Percentiles rank a stretch among this genome's conserved stretches.
phyloP scores from a whole-genome alignment of 2,797 vertebrate species.

The Lepus townsendii region DNA sequence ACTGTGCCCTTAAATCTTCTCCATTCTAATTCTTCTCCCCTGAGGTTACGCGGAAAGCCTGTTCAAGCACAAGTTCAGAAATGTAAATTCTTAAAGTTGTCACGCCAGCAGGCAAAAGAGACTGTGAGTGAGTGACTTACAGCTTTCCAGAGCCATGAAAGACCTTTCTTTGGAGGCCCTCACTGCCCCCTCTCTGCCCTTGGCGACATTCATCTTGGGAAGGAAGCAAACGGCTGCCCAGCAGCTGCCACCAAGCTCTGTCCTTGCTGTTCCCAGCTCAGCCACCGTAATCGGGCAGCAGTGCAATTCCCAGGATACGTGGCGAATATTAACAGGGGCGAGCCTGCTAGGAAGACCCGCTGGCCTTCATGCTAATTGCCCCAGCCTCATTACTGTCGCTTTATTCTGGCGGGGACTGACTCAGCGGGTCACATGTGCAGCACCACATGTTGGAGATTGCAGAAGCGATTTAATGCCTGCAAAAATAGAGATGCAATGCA shows the following conservation, averaged over 20 bases:
- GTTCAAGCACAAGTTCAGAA: slow-evolving; percentile 49
- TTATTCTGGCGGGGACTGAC: slow-evolving; percentile 48
- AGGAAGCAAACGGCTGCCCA: neutral
- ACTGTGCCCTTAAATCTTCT: neutral
- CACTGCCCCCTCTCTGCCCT: neutral
- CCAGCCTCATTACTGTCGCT: slow-evolving; percentile 22
- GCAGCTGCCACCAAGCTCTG: neutral
- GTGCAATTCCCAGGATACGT: neutral
- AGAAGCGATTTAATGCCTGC: slow-evolving; percentile 53
- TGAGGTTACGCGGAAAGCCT: slow-evolving; percentile 45
- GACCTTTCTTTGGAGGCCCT: slow-evolving; percentile 16
- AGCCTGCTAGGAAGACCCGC: neutral
- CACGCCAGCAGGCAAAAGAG: slow-evolving; percentile 38
- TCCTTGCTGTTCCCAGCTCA: neutral
- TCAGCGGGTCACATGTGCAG: neutral
- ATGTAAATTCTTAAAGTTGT: slow-evolving; percentile 65
- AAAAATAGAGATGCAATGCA: slow-evolving; percentile 13
- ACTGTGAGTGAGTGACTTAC: neutral
- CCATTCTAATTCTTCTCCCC: neutral
- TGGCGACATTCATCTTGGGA: neutral
- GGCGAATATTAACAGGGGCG: neutral
- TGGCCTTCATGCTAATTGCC: neutral
- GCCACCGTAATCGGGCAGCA: neutral
- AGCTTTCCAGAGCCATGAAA: neutral
- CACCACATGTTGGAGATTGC: slow-evolving; percentile 7